Percentiles rank a stretch among this genome's conserved stretches.
phyloP scores from a whole-genome alignment of 1,140 invertebrate genomes.

The Drosophila virilis region DNA sequence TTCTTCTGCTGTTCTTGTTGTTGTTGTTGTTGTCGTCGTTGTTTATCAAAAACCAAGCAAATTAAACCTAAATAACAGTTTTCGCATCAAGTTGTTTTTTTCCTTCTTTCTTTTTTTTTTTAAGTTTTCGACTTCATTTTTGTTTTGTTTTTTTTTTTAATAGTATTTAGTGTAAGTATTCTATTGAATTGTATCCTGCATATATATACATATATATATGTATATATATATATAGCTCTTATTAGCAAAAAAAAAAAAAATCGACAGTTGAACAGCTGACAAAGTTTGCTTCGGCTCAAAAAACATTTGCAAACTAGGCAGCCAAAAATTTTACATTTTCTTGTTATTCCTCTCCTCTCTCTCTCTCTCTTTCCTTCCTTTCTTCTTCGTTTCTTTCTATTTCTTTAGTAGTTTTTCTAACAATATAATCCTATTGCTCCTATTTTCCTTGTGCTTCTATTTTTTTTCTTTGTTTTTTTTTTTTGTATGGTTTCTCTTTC shows the following conservation, averaged over 20 bases:
- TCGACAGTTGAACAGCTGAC: slow-evolving; percentile 80
- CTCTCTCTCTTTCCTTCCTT: no score
- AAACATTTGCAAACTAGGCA: neutral
- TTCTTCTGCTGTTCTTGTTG: slow-evolving; percentile 9
- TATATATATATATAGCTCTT: slow-evolving; percentile 62
- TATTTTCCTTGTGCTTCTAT: slow-evolving; percentile 15
- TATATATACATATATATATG: no score
- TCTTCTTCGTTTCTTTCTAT: slow-evolving; percentile 24
- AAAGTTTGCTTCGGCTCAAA: slow-evolving; percentile 50
- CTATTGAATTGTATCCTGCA: slow-evolving; percentile 12
- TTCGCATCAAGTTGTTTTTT: slow-evolving; percentile 4
- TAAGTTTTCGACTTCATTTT: slow-evolving; percentile 5
- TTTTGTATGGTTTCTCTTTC: slow-evolving; percentile 28
- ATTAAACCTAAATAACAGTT: slow-evolving; percentile 56
- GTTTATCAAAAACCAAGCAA: slow-evolving; percentile 29
- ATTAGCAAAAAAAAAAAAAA: slow-evolving; percentile 78
- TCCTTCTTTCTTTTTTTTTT: neutral
- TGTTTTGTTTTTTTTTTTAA: neutral
- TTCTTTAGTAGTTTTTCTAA: slow-evolving; percentile 30
- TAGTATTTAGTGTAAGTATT: neutral
- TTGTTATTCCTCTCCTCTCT: slow-evolving; percentile 14
- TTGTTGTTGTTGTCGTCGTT: no score
- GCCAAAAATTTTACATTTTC: slow-evolving; percentile 33
- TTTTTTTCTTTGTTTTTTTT: no score
- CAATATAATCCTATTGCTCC: slow-evolving; percentile 33